Percentiles rank a stretch among this genome's conserved stretches.
Conservation (phyloP, 2,113 vertebrate species). For the Microcebus jonahi region DNA sequence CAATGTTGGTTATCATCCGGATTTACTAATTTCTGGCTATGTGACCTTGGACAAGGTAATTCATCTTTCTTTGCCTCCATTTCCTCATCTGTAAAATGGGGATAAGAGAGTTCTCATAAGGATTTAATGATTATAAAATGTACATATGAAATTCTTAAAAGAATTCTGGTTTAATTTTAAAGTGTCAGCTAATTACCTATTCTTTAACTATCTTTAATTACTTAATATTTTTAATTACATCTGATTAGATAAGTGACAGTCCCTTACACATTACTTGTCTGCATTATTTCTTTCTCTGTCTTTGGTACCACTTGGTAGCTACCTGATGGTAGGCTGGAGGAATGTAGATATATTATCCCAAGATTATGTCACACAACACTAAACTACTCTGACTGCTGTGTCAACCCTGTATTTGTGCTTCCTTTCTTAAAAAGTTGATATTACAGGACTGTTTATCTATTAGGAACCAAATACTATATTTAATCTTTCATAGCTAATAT, state of each 20-base stretch:
- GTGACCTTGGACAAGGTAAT: not conserved
- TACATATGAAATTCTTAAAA: not conserved
- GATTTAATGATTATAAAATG: not conserved
- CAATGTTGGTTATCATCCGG: not conserved
- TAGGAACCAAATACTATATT: not conserved
- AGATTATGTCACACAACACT: not conserved
- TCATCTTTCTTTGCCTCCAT: not conserved
- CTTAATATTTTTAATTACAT: not conserved
- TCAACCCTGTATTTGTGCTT: not conserved
- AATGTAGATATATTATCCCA: not conserved
- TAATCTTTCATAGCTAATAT: not conserved
- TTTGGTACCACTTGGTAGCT: not conserved
- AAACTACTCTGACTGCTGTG: no score
- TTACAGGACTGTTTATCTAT: not conserved
- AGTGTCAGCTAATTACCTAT: not conserved
- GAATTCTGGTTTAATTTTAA: not conserved
- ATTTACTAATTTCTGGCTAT: not conserved
- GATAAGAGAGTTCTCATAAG: not conserved
- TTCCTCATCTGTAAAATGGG: not conserved
- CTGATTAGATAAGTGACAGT: not conserved
- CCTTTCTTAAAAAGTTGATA: not conserved
- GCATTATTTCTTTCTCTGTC: not conserved
- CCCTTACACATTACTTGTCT: not conserved
- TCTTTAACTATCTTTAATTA: no score
- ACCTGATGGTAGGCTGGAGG: not conserved